Evolutionary conservation across 2,113 vertebrate genomes (phyloP).

Genomic region (Empidonax traillii): DNA sequence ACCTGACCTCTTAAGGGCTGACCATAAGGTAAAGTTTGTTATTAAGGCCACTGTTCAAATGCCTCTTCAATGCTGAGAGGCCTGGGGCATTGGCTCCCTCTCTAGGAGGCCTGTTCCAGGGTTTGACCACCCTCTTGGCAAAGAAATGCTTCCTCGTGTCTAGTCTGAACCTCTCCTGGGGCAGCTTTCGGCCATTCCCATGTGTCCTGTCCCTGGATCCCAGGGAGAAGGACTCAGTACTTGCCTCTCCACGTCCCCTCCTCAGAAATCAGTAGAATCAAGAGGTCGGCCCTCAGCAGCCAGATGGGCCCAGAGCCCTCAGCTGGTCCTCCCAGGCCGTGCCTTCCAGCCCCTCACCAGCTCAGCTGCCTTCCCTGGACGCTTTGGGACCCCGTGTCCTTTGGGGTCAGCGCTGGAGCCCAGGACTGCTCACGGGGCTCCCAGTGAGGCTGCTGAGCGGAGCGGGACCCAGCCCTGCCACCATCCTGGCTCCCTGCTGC

Average conservation of each 20-base stretch:
- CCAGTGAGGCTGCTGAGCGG: fast-evolving
- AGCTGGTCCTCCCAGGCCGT: neutral
- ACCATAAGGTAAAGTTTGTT: neutral
- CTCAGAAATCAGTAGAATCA: neutral
- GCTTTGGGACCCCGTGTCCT: neutral
- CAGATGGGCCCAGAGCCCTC: too few relatives aligned
- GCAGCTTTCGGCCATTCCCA: neutral
- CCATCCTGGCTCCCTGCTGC: neutral
- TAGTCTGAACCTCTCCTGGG: neutral
- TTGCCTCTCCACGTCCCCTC: neutral
- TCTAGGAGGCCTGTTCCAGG: neutral
- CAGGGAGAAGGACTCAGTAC: neutral
- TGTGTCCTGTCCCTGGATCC: fast-evolving
- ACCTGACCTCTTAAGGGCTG: neutral
- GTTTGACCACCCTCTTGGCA: neutral
- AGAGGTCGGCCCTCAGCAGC: fast-evolving
- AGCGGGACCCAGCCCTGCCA: too few relatives aligned
- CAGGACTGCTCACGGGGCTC: neutral
- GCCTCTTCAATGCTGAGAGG: neutral
- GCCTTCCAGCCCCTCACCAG: neutral
- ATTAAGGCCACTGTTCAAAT: neutral
- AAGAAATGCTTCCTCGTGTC: neutral
- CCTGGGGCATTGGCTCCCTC: too few relatives aligned
- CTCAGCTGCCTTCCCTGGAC: fast-evolving
- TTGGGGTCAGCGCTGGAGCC: neutral